Evolutionary conservation across 2,797 vertebrate genomes (phyloP).

Genomic region (Hippopotamyrus pictus): DNA sequence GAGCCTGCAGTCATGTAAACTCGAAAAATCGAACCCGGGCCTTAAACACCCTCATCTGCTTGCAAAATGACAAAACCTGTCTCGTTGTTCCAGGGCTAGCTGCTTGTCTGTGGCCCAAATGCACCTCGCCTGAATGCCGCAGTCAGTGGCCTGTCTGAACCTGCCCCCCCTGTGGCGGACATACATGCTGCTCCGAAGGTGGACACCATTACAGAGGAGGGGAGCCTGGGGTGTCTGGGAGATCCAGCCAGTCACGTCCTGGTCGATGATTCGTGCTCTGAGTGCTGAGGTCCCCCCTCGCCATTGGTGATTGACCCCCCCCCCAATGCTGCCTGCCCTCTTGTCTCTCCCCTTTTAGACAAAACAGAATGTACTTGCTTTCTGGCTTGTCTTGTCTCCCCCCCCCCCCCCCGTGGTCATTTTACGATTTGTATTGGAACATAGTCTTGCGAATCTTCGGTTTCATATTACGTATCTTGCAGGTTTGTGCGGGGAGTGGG

Average conservation of each 20-base stretch:
- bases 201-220: neutral
- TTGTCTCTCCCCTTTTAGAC: neutral
- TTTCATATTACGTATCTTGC: neutral
- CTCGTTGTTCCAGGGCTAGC: conserved; percentile 32
- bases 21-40: conserved; percentile 24
- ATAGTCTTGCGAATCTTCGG: neutral
- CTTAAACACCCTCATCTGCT: conserved; percentile 28
- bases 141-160: conserved; percentile 43
- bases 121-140: conserved; percentile 34
- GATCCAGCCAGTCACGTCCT: neutral
- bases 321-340: neutral
- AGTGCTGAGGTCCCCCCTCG: conserved; percentile 13
- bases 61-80: neutral
- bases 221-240: neutral
- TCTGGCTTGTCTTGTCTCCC: neutral
- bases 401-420: neutral
- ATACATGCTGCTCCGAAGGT: neutral
- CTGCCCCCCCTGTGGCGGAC: conserved; percentile 31
- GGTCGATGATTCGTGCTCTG: conserved; percentile 20
- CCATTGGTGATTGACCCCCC: conserved; percentile 26
- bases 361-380: neutral
- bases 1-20: conserved; percentile 18
- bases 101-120: conserved; percentile 29
- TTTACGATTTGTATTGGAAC: neutral
- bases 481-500: neutral